Conservation (phyloP, 2,888 invertebrate genomes). For the Cantharis nigra region DNA sequence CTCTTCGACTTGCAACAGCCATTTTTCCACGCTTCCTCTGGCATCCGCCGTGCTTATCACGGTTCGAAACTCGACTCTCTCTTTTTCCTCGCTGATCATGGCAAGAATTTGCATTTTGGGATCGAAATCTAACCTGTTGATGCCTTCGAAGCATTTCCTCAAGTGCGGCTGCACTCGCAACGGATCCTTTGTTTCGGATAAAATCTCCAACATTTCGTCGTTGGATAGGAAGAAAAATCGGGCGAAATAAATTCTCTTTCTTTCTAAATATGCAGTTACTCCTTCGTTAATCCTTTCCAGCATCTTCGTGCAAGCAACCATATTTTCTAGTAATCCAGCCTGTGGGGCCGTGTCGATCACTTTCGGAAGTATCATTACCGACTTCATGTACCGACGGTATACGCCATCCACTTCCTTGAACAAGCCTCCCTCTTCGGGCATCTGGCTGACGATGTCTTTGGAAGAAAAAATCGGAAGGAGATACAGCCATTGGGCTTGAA, state of each 20-base stretch:
- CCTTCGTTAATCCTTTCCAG: constrained; percentile 84
- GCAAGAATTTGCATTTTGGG: constrained; percentile 71
- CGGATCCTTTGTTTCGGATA: constrained; percentile 88
- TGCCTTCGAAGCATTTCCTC: constrained; percentile 88
- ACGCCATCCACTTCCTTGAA: constrained; percentile 74
- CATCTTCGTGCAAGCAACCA: constrained; percentile 68
- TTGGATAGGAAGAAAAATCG: constrained; percentile 91
- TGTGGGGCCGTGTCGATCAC: constrained; percentile 70
- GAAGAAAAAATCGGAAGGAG: constrained; percentile 86
- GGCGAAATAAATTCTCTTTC: constrained; percentile 81
- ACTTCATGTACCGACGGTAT: constrained; percentile 69
- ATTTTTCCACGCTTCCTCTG: constrained; percentile 83
- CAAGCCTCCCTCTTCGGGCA: constrained; percentile 82
- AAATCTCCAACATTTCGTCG: constrained; percentile 87
- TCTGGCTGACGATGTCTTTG: constrained; percentile 82
- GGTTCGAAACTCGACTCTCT: constrained; percentile 68
- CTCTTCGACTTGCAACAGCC: constrained; percentile 82
- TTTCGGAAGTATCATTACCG: constrained; percentile 65
- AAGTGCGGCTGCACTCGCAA: constrained; percentile 82
- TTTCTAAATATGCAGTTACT: constrained; percentile 81
- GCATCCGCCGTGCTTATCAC: constrained; percentile 72
- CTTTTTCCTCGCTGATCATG: constrained; percentile 78
- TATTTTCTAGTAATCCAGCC: constrained; percentile 69
- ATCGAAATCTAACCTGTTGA: constrained; percentile 75
- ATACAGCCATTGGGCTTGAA: constrained; percentile 86